Percentiles rank a stretch among this genome's conserved stretches.
phyloP scores from a whole-genome alignment of 2,797 vertebrate genomes.

The Anableps anableps region DNA sequence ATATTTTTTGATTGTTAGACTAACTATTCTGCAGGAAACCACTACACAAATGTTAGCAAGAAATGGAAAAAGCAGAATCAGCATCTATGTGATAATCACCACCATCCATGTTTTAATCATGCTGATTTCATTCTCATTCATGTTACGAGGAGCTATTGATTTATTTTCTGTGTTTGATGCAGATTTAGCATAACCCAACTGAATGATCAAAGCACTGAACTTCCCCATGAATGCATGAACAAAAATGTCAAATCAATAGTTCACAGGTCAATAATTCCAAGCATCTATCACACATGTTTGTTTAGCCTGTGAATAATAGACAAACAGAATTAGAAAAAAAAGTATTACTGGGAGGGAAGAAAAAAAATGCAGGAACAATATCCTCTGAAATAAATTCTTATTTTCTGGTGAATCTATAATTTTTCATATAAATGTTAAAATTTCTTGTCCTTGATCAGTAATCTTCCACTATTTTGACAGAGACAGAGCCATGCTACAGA shows the following conservation, averaged over 20 bases:
- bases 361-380: background rate
- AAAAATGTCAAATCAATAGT: slow-evolving; percentile 78
- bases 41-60: slow-evolving; percentile 15
- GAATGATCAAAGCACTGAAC: slow-evolving; percentile 75
- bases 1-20: background rate
- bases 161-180: slow-evolving; percentile 65
- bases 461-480: slow-evolving; percentile 41
- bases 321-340: slow-evolving; percentile 34
- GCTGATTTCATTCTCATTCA: slow-evolving; percentile 74
- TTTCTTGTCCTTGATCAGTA: slow-evolving; percentile 36
- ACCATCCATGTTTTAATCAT: slow-evolving; percentile 52
- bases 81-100: slow-evolving; percentile 40
- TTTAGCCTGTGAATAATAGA: slow-evolving; percentile 45
- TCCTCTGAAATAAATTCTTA: background rate
- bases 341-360: slow-evolving; percentile 20
- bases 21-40: background rate
- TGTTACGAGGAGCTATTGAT: slow-evolving; percentile 68
- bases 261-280: slow-evolving; percentile 74
- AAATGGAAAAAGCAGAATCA: slow-evolving; percentile 27
- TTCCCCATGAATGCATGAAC: slow-evolving; percentile 74
- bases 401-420: slow-evolving; percentile 7
- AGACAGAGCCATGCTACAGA: slow-evolving; percentile 37
- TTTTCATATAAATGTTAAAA: slow-evolving; percentile 2
- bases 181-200: slow-evolving; percentile 67
- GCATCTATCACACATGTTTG: slow-evolving; percentile 66